Conservation (phyloP, 2,797 vertebrate species). For the Peromyscus attwateri region DNA sequence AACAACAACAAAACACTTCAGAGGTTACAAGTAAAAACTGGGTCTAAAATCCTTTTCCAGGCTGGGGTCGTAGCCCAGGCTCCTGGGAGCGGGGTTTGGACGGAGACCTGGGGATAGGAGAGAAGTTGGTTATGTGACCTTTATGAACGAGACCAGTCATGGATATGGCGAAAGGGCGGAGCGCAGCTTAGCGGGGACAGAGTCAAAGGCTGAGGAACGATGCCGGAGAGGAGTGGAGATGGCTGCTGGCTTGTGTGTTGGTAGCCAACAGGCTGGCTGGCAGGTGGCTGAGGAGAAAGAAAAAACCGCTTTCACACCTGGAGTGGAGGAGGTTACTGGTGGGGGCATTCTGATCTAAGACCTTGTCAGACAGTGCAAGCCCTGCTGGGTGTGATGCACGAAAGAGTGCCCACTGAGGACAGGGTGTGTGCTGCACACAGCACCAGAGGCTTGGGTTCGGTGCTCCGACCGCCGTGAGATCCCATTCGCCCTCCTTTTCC, state of each 20-base stretch:
- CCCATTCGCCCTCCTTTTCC: neutral
- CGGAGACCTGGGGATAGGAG: too few relatives aligned
- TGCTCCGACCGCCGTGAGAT: neutral
- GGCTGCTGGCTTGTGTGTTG: neutral
- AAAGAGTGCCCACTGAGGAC: neutral
- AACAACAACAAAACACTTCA: neutral
- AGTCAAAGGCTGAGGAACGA: neutral
- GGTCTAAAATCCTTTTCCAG: neutral
- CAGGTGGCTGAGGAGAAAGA: neutral
- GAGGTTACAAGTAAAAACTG: neutral
- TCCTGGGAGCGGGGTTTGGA: neutral
- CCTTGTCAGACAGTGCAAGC: neutral
- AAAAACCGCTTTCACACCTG: neutral
- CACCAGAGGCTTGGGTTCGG: accelerated
- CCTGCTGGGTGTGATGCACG: too few relatives aligned
- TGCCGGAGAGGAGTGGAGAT: neutral
- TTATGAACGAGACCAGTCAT: neutral
- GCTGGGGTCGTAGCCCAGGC: neutral
- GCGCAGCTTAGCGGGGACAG: neutral
- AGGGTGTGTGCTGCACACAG: accelerated
- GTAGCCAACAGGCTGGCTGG: neutral
- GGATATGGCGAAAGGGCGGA: neutral
- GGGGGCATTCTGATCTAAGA: neutral
- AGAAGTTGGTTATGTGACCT: neutral
- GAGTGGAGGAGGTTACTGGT: neutral